Base-by-base conservation (phyloP, 2,888 invertebrate genomes). In the Beris morrisii region DNA sequence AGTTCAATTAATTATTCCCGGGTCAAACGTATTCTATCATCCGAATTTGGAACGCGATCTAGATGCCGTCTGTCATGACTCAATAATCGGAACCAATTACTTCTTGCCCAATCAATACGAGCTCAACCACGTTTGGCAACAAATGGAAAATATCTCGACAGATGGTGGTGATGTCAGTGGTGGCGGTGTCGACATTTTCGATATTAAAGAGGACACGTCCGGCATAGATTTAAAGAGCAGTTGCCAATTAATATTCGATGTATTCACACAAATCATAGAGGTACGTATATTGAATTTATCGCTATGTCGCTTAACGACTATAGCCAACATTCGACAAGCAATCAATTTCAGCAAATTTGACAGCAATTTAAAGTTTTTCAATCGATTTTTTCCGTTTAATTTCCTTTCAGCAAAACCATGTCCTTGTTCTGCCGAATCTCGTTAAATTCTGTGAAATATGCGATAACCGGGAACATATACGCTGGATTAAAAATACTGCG, bases 181-280 rank as follows among this genome's bases (percentile, higher is more conserved):
- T 28, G 56, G 56, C 13, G 44, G 58, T 28, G 52, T 50, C 13
- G 64, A 52, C 50, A 64, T 67, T 56, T 59, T 54, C 66, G 67
- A 44, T 5, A 52, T 67, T 67, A 59, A 69, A 69, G 71, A 74
- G 66, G 76, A 79, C 74, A 73, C 75, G 58, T 86, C 86, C 69
- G 89, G 88, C 11, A 84, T 97, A 45, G 97, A 97, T 81, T 84
- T 96, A 38, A 91, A 92, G 78, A 97, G 97, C 67, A 97, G 97
- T 81, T 81, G 97, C 63, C 94, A 95, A 77, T 90, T 97, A 76
- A 83, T 97, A 15, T 87, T 95, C 78, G 97, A 97, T 79, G 87
- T 97, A 43, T 94, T 93, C 71, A 87, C 91, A 1, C 93, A 95
- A 73, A 85, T 86, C 83, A 77, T 81, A 75, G 81, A 81, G 78